Evolutionary conservation across 2,888 invertebrate genomes (phyloP).

Genomic region (Pseudococcus jackbeardsleyi): DNA sequence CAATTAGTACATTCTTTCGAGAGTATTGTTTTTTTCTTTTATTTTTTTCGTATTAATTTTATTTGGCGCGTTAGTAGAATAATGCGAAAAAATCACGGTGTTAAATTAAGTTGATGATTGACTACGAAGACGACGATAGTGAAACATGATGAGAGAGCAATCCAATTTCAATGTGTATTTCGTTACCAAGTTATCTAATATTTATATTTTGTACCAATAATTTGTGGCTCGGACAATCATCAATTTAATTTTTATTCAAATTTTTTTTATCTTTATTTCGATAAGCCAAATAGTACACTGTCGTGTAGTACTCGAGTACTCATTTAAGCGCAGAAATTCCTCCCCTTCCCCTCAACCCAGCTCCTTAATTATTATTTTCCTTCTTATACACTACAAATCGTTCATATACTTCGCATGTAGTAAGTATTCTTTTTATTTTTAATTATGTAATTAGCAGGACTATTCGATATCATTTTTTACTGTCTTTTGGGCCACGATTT

Average conservation of each 20-base stretch:
- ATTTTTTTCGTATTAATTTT: neutral
- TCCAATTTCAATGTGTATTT: neutral
- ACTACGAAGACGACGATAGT: neutral
- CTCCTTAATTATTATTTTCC: neutral
- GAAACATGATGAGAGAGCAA: neutral
- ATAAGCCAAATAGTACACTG: neutral
- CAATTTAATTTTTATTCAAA: slow-evolving; percentile 32
- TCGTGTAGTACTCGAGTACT: neutral
- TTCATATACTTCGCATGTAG: slow-evolving; percentile 25
- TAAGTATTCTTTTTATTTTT: neutral
- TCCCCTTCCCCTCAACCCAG: neutral
- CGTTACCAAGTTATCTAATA: slow-evolving; percentile 15
- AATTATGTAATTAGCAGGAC: neutral
- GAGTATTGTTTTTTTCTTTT: neutral
- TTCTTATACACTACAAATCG: neutral
- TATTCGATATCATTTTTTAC: neutral
- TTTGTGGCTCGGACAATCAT: slow-evolving; percentile 36
- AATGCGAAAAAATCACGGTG: neutral
- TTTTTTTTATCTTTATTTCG: neutral
- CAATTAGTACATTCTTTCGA: slow-evolving; percentile 28
- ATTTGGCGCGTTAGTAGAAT: neutral
- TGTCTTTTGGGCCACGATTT: neutral
- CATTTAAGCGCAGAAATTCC: neutral
- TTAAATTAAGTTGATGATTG: slow-evolving; percentile 42
- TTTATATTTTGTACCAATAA: neutral